phyloP scores from a whole-genome alignment of 2,113 vertebrate genomes.

The Rattus rattus region DNA sequence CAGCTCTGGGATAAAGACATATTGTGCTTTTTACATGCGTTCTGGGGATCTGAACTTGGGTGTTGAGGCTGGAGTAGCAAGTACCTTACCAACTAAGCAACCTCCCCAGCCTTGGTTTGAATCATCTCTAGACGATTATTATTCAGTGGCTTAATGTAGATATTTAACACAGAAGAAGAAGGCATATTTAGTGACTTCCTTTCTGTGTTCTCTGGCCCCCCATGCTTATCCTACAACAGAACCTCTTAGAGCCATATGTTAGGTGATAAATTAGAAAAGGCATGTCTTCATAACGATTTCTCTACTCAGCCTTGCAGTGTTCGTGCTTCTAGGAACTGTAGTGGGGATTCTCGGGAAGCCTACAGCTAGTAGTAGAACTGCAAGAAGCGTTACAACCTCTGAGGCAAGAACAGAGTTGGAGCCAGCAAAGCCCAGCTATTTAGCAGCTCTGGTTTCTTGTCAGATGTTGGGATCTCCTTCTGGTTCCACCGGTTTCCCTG shows the following conservation, averaged over 20 bases:
- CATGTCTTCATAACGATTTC: not conserved
- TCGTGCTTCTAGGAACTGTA: not conserved
- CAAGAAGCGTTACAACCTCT: not conserved
- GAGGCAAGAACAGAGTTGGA: not conserved
- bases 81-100: not conserved
- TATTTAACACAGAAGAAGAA: not conserved
- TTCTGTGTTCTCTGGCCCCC: not conserved
- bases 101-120: not conserved
- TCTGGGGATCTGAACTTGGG: not conserved
- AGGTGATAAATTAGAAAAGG: not conserved
- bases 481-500: not conserved
- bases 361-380: not conserved
- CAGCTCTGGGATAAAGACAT: not conserved
- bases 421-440: conserved; percentile 28
- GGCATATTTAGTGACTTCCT: not conserved
- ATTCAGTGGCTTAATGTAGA: not conserved
- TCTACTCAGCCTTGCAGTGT: not conserved
- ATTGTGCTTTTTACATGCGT: not conserved
- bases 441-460: conserved; percentile 45
- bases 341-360: conserved; percentile 56
- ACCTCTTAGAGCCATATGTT: not conserved
- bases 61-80: not conserved
- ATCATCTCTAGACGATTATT: conserved; percentile 36
- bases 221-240: not conserved
- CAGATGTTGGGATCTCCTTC: not conserved